A percentile compares a stretch with the other conserved stretches of the same genome.
Conservation (phyloP, 2,113 vertebrate species). For the Serinus canaria region DNA sequence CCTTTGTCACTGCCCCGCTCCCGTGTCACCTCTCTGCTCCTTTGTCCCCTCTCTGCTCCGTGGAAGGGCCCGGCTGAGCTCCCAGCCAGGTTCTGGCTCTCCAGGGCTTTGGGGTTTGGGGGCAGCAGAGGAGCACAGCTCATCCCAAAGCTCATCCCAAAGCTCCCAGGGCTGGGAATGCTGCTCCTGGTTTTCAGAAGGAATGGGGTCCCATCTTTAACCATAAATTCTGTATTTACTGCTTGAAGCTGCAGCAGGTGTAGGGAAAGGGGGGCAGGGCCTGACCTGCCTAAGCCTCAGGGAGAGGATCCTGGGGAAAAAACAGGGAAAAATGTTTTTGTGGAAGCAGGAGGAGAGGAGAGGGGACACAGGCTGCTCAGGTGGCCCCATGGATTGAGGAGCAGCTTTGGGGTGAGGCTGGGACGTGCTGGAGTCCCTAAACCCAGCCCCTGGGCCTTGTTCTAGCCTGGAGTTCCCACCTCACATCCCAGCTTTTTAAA, state of each 20-base stretch:
- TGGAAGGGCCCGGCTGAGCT: not conserved
- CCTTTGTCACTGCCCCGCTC: not conserved
- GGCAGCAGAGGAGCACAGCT: not conserved
- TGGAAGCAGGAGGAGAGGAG: not conserved
- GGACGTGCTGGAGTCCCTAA: not conserved
- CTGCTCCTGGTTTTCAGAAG: not conserved
- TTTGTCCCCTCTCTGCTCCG: not conserved
- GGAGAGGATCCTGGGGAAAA: not conserved
- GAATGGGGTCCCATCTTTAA: accelerated
- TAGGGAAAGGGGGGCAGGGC: not conserved
- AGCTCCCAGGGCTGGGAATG: not conserved
- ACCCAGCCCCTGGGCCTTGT: not conserved
- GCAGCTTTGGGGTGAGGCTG: not conserved
- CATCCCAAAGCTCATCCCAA: not conserved
- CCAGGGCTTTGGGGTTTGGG: not conserved
- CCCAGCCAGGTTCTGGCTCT: not conserved
- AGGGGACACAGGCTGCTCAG: not conserved
- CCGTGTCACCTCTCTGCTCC: not conserved
- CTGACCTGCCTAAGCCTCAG: not conserved
- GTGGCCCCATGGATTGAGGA: not conserved
- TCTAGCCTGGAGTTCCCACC: not conserved
- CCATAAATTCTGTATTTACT: not conserved
- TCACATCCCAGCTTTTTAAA: not conserved
- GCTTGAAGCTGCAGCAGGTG: not conserved
- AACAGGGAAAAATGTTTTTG: accelerated